Conservation (phyloP, 2,888 invertebrate species). For the Drosophila histrio region DNA sequence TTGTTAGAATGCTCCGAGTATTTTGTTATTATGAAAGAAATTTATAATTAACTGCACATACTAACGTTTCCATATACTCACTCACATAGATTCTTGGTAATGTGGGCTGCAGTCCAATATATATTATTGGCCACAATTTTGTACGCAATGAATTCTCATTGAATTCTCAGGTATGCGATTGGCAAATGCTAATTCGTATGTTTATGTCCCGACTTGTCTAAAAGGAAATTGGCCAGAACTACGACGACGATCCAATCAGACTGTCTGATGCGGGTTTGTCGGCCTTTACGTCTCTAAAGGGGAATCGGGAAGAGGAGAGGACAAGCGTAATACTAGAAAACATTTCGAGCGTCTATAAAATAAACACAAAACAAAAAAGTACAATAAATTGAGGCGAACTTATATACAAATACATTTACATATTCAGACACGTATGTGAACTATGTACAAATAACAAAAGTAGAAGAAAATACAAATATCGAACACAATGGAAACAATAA, state of each 20-base stretch:
- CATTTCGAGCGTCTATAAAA: slow-evolving; percentile 66
- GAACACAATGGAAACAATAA: slow-evolving; percentile 81
- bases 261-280: slow-evolving; percentile 51
- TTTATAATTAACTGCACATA: slow-evolving; percentile 6
- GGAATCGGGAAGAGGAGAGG: slow-evolving; percentile 11
- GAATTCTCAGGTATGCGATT: slow-evolving; percentile 35
- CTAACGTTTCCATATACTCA: slow-evolving; percentile 4
- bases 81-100: neutral
- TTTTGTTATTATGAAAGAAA: slow-evolving; percentile 22
- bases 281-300: slow-evolving; percentile 33
- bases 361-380: slow-evolving; percentile 67
- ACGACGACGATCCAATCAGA: slow-evolving; percentile 30
- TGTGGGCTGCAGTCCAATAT: slow-evolving; percentile 6
- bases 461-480: slow-evolving; percentile 78
- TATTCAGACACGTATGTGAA: slow-evolving; percentile 15
- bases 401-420: slow-evolving; percentile 26
- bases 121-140: neutral
- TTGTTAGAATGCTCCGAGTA: slow-evolving; percentile 12
- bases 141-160: slow-evolving; percentile 50
- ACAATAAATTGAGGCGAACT: slow-evolving; percentile 76
- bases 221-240: slow-evolving; percentile 71
- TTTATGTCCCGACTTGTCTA: slow-evolving; percentile 70
- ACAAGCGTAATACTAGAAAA: slow-evolving; percentile 53
- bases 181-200: slow-evolving; percentile 48
- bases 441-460: slow-evolving; percentile 60